Conservation (phyloP, 2,888 invertebrate species). For the Argyra leucocephala region DNA sequence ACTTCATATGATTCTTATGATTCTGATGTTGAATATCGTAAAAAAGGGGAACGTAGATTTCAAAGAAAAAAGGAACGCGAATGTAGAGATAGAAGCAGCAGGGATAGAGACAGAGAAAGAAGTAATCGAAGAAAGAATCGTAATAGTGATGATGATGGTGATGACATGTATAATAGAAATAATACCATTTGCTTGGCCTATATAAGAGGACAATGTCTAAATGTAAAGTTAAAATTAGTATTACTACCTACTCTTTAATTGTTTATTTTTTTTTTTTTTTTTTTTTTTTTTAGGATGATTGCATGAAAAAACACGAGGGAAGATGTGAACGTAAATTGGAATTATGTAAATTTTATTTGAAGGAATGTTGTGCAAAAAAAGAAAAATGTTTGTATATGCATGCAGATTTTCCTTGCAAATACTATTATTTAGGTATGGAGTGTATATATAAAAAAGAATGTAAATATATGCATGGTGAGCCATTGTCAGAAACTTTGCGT, state of each 20-base stretch:
- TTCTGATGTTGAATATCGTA: constrained; percentile 40
- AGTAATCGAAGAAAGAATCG: constrained; percentile 35
- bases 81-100: constrained; percentile 40
- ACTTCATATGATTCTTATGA: constrained; percentile 49
- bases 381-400: constrained; percentile 95
- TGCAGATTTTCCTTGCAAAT: constrained; percentile 94
- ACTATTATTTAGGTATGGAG: constrained; percentile 83
- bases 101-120: constrained; percentile 36
- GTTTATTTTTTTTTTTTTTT: constrained; percentile 28
- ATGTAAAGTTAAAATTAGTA: constrained; percentile 39
- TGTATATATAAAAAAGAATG: constrained; percentile 78
- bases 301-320: constrained; percentile 77
- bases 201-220: constrained; percentile 81
- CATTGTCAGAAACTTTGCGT: constrained; percentile 69
- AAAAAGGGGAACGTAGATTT: constrained; percentile 43
- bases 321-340: constrained; percentile 79
- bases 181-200: constrained; percentile 63
- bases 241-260: neutral
- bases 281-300: constrained; percentile 56
- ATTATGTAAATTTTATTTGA: constrained; percentile 91
- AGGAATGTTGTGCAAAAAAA: constrained; percentile 88
- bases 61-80: constrained; percentile 44
- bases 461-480: constrained; percentile 85
- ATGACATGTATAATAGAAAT: constrained; percentile 56
- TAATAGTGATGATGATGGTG: constrained; percentile 47